These are phyloP conservation scores for Limnephilus marmoratus DNA, from an alignment of 2,888 invertebrate species.

Conservation along the genomic window DNA sequence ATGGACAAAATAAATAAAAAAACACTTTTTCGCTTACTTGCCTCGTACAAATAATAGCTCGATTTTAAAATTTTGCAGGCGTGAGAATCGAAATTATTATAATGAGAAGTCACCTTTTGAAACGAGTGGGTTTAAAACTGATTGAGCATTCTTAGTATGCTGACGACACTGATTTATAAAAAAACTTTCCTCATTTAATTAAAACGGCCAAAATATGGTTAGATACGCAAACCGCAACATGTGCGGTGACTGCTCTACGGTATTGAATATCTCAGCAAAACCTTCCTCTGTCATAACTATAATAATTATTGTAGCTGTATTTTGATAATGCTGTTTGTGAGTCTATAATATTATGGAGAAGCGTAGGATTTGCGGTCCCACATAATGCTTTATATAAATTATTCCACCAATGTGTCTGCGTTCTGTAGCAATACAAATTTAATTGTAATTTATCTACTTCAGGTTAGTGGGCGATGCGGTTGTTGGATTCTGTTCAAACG, in stretches of 20 bases:
- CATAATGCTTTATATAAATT: background rate
- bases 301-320: background rate
- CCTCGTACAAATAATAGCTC: too few relatives aligned
- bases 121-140: too few relatives aligned
- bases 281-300: background rate
- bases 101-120: background rate
- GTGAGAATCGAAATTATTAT: too few relatives aligned
- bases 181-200: background rate
- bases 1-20: too few relatives aligned
- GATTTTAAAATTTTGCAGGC: too few relatives aligned
- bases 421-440: slow-evolving; percentile 20
- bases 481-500: slow-evolving; percentile 10
- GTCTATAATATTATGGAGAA: background rate
- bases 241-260: background rate
- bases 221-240: background rate
- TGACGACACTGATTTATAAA: background rate
- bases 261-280: background rate
- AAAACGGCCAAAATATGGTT: background rate
- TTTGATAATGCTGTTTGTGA: background rate
- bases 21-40: too few relatives aligned
- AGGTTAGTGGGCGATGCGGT: background rate
- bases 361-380: background rate
- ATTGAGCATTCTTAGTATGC: background rate
- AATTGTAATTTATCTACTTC: slow-evolving; percentile 14
- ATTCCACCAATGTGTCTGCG: background rate